Base-by-base conservation (phyloP, 1,140 invertebrate genomes). In the Diorhabda sublineata region DNA sequence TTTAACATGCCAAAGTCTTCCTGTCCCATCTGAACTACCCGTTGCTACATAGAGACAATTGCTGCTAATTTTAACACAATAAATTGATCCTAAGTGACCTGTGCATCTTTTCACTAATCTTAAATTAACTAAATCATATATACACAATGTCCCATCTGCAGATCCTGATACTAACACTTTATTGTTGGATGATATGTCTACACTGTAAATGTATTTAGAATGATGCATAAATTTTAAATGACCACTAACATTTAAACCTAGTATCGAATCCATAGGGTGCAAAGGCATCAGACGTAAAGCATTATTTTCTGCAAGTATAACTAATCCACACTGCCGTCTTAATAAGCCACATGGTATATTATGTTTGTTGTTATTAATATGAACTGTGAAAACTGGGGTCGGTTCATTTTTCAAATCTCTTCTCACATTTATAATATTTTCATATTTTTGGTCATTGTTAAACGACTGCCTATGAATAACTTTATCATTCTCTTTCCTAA, bases 1-100 rank as follows among this genome's bases (percentile, higher is more conserved):
- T 79, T 93, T 92, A 71, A 92, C 82, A n/a, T 88, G 88, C 94
- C 94, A 96, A 44, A 97, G 79, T 77, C 93, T 88, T 3, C 91
- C 93, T 56, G 92, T 95, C 74, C 86, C 85, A 79, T 97, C 95
- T 70, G 91, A 88, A 57, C 93, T 95, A 60, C 91, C 93, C 3
- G 93, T 93, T 2, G 89, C 90, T 78, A 93, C 87, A 77, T 91
- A 92, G 60, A 88, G 82, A 64, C 88, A 88, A 74, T 89, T 87
- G 69, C 87, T 87, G 80, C 91, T 91, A 26, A 91, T 86, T 80
- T 91, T 90, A 79, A 95, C 82, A 80, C 90, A 91, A 90, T 92
- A 96, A 58, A 96, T 88, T n/a, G 93, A 90, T 78, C 92, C 92
- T 74, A 88, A 90, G 79, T 96, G 94, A 57, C 93, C 94, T 73